A percentile compares a stretch with the other conserved stretches of the same genome.
These are phyloP conservation scores for Phrynocephalus guinanensis DNA, from an alignment of 2,797 vertebrate genomes.

Conservation along the genomic window DNA sequence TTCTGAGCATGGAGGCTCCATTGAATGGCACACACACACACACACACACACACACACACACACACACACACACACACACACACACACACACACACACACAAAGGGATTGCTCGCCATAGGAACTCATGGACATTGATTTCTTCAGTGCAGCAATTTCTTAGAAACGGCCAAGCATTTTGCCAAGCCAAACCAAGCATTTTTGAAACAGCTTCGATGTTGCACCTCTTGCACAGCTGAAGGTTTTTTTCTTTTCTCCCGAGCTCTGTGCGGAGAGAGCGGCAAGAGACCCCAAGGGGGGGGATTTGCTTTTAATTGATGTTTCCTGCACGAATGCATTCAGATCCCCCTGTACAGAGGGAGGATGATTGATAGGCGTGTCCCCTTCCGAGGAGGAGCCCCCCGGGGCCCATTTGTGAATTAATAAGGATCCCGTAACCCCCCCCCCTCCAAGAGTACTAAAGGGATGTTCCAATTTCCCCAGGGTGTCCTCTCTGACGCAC, in stretches of 20 bases:
- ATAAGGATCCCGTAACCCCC: constrained; percentile 67
- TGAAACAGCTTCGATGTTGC: background rate
- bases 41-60: too few species aligned
- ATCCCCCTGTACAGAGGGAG: constrained; percentile 46
- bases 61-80: too few species aligned
- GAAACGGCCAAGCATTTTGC: background rate
- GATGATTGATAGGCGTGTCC: constrained; percentile 62
- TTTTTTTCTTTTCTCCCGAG: background rate
- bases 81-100: too few species aligned
- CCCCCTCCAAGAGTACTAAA: constrained; percentile 58
- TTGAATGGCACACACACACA: background rate
- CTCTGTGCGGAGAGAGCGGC: background rate
- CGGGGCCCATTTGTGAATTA: constrained; percentile 71
- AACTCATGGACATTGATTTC: too few species aligned
- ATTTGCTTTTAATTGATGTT: constrained; percentile 64
- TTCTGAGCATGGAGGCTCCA: background rate
- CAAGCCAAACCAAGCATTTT: background rate
- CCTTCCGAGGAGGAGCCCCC: constrained; percentile 66
- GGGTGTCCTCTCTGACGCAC: constrained; percentile 41
- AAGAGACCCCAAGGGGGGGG: too few species aligned
- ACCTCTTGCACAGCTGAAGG: background rate
- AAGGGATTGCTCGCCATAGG: background rate
- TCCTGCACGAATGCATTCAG: constrained; percentile 60
- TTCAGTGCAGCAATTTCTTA: background rate
- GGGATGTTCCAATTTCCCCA: constrained; percentile 61